Evolutionary conservation across 2,113 vertebrate species (phyloP), one percentile per base, ranked within the genome.

Genomic region (Tachysurus vachellii): DNA sequence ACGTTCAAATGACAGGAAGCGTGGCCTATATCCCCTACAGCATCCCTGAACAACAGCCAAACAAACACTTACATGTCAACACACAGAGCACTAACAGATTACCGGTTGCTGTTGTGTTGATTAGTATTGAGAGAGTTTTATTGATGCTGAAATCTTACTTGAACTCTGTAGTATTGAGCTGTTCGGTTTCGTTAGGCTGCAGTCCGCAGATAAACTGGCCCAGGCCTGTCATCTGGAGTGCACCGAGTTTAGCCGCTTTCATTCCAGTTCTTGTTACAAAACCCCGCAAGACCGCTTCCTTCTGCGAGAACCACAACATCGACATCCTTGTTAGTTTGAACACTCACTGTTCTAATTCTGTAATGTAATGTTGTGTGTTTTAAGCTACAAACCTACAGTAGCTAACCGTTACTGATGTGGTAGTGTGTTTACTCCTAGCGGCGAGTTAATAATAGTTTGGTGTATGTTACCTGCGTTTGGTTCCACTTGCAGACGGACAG

Each of bases 161-260:
- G 89, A 94, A 95, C 80, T 84, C 82, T 0, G 77, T 64, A 4
- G 50, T 3, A 84, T 73, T 80, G 82, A 95, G 90, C 83, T 92
- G 90, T 6, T n/a, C 0, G 16, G 91, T 88, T 88, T 95, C 92
- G 0, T 26, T 21, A 36, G 90, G 16, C 84, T 80, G 91, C 9
- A 95, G 88, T 44, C 94, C 95, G 86, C 94, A 95, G 83, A 95
- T 91, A 87, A 95, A 94, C 79, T 84, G 88, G 84, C 90, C 85
- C 86, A 95, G 87, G 13, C 87, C 85, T 0, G 91, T 88, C 82
- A 95, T 90, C 14, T 94, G 92, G 36, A 90, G 7, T 5, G 85
- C 87, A 19, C 59, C 86, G 50, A 95, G 90, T 44, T 76, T 57
- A 77, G 80, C 0, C 0, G 62, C 87, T 8, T 59, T 91, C 84